phyloP scores from a whole-genome alignment of 2,888 invertebrate genomes.

The Phyllotreta cruciferae region DNA sequence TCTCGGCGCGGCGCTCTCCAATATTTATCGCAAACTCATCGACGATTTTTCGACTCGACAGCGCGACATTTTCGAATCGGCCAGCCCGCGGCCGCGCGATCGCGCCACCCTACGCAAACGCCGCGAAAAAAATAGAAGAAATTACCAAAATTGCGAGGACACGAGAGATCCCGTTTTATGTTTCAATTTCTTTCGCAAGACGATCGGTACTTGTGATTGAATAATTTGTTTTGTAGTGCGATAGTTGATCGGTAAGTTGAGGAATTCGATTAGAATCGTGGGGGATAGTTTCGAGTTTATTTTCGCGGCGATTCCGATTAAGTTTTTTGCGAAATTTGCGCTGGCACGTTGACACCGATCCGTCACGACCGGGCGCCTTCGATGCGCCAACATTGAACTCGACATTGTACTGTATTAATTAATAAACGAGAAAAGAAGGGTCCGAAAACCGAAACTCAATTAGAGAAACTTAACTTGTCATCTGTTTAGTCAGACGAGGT shows the following conservation, averaged over 20 bases:
- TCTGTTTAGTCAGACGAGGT: slow-evolving; percentile 10
- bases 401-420: slow-evolving; percentile 11
- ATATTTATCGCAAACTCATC: slow-evolving; percentile 38
- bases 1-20: slow-evolving; percentile 28
- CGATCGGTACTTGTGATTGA: not conserved
- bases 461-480: slow-evolving; percentile 7
- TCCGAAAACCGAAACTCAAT: slow-evolving; percentile 3
- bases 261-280: not conserved
- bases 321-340: not conserved
- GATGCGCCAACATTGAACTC: slow-evolving; percentile 10
- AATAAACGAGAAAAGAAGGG: slow-evolving; percentile 1
- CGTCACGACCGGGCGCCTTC: not conserved
- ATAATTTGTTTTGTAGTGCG: not conserved
- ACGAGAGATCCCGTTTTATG: not conserved
- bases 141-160: too few relatives aligned
- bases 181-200: slow-evolving; percentile 6
- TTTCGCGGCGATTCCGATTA: not conserved
- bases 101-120: too few relatives aligned
- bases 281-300: not conserved
- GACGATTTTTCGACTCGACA: slow-evolving; percentile 35
- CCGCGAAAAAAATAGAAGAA: too few relatives aligned
- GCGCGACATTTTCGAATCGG: slow-evolving; percentile 10
- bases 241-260: too few relatives aligned
- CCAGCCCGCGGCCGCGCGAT: too few relatives aligned
- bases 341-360: slow-evolving; percentile 1